Percentiles rank a stretch among this genome's conserved stretches.
Conservation (phyloP, 2,888 invertebrate species). For the Pseudolycoriella hygida region DNA sequence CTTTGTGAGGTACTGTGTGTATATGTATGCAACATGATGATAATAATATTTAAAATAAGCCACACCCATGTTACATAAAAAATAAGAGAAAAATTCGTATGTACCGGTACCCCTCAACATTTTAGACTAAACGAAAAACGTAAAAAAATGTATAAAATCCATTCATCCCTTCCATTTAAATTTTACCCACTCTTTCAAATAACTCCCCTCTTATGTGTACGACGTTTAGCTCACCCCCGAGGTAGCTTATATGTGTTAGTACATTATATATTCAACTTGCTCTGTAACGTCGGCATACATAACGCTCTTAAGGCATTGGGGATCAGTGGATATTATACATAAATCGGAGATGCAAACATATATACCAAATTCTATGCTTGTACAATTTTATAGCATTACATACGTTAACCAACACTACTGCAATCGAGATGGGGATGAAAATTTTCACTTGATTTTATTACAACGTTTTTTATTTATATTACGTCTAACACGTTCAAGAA, state of each 20-base stretch:
- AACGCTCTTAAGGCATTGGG: background rate
- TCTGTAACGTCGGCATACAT: background rate
- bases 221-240: background rate
- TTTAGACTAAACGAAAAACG: background rate
- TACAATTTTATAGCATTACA: too few species aligned
- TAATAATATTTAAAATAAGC: conserved; percentile 6
- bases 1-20: too few species aligned
- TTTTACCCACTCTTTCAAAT: background rate
- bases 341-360: too few species aligned
- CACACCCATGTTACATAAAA: conserved; percentile 5
- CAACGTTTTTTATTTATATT: background rate
- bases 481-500: too few species aligned
- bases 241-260: background rate
- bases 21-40: background rate
- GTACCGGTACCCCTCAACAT: conserved; percentile 3
- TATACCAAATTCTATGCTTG: too few species aligned
- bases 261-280: conserved; percentile 1
- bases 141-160: conserved; percentile 3
- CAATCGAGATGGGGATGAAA: background rate
- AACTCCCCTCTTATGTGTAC: background rate
- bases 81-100: background rate
- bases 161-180: conserved; percentile 1
- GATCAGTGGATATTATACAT: background rate
- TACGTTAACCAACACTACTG: background rate
- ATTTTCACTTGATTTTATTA: conserved; percentile 3